These are phyloP conservation scores for Hoplodrina blanda DNA, from an alignment of 2,888 invertebrate genomes.

Conservation along the genomic window DNA sequence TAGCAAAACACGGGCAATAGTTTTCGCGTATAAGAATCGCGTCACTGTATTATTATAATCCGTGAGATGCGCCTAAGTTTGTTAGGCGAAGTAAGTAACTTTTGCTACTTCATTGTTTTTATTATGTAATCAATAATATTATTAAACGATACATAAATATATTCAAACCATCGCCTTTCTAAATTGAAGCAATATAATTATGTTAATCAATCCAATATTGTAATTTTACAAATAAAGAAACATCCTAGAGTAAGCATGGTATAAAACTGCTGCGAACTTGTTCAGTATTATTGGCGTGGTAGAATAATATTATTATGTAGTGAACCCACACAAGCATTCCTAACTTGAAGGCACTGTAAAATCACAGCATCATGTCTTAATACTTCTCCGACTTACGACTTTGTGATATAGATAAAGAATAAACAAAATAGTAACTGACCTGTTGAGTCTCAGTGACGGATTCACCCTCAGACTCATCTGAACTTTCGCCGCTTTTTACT, in stretches of 20 bases:
- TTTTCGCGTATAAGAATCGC: conserved; percentile 16
- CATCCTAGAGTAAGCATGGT: not conserved
- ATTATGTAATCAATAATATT: conserved; percentile 3
- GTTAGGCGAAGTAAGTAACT: not conserved
- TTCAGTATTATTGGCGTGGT: not conserved
- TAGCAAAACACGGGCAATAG: not conserved
- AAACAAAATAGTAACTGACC: conserved; percentile 71
- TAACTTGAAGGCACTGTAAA: not conserved
- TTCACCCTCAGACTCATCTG: conserved; percentile 88
- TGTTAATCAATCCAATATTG: conserved; percentile 5
- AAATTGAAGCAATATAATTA: conserved; percentile 12
- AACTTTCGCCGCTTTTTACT: conserved; percentile 87
- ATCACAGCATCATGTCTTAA: not conserved
- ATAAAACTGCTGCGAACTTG: not conserved
- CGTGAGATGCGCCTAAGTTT: not conserved
- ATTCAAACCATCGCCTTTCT: conserved; percentile 8
- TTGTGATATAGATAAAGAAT: not conserved
- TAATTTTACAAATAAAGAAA: not conserved
- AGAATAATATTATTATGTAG: too few relatives aligned
- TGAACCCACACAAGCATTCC: not conserved
- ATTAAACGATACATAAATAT: not conserved
- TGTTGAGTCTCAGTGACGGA: conserved; percentile 88
- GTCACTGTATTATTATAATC: conserved; percentile 21
- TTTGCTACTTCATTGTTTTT: conserved; percentile 1
- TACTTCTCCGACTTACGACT: not conserved